Conservation (phyloP, 2,113 vertebrate genomes). For the Mormyrus iriodes region DNA sequence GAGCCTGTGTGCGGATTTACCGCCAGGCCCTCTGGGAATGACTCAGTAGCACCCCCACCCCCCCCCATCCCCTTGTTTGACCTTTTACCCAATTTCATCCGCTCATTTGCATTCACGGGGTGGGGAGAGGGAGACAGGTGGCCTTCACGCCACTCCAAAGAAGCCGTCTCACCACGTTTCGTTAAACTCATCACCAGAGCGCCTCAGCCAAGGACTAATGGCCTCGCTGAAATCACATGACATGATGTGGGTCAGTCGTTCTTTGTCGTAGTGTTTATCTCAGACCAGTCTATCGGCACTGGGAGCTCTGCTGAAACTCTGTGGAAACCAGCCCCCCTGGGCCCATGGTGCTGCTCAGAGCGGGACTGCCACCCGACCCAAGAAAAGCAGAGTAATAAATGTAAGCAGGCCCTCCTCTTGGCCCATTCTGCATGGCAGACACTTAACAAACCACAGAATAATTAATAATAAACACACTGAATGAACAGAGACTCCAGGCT, state of each 20-base stretch:
- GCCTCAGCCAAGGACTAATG: background rate
- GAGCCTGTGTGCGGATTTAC: slow-evolving; percentile 10
- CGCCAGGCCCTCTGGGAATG: background rate
- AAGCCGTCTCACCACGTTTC: background rate
- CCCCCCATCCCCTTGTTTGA: background rate
- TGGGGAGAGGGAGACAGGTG: background rate
- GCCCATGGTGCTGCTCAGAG: background rate
- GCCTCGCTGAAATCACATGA: background rate
- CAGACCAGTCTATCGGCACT: background rate
- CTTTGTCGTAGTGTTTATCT: background rate
- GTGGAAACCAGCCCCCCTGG: background rate
- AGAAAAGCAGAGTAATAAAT: background rate
- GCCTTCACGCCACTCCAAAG: background rate
- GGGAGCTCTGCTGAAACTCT: background rate
- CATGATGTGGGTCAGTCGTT: background rate
- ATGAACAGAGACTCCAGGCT: background rate
- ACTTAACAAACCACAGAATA: background rate
- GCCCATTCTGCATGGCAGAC: background rate
- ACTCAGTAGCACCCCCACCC: background rate
- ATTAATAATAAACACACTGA: background rate
- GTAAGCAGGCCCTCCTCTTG: background rate
- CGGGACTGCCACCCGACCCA: background rate
- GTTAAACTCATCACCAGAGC: background rate
- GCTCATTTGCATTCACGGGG: background rate
- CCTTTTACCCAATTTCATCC: background rate